Conservation (phyloP, 2,797 vertebrate genomes). For the Darevskia mixta region DNA sequence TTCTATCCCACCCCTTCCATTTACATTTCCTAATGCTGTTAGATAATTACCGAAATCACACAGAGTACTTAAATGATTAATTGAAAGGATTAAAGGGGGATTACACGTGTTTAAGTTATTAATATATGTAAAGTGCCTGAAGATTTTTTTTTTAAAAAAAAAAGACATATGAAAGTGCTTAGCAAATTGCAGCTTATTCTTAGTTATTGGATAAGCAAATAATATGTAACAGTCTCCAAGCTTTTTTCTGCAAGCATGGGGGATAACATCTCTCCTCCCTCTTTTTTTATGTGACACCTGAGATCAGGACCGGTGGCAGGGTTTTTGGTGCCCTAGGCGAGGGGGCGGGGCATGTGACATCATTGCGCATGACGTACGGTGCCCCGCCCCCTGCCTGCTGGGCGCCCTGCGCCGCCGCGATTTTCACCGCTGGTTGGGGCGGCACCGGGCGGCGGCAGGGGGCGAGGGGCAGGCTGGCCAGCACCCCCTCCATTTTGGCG, state of each 20-base stretch:
- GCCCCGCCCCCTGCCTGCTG: no score
- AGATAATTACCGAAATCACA: neutral
- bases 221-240: neutral
- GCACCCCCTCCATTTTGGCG: no score
- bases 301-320: no score
- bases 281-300: neutral
- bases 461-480: no score
- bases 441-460: no score
- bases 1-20: neutral
- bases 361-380: no score
- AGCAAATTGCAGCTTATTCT: slow-evolving; percentile 8
- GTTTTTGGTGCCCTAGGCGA: no score
- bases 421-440: no score
- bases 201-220: neutral
- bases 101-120: slow-evolving; percentile 27
- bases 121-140: slow-evolving; percentile 21
- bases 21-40: neutral
- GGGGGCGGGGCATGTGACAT: no score
- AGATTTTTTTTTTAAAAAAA: neutral
- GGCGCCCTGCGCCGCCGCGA: no score
- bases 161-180: neutral
- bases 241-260: neutral
- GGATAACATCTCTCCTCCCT: neutral
- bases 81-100: slow-evolving; percentile 37
- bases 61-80: slow-evolving; percentile 15